These are phyloP conservation scores for Lottia scabra DNA, from an alignment of 2,888 invertebrate species.

Conservation along the genomic window DNA sequence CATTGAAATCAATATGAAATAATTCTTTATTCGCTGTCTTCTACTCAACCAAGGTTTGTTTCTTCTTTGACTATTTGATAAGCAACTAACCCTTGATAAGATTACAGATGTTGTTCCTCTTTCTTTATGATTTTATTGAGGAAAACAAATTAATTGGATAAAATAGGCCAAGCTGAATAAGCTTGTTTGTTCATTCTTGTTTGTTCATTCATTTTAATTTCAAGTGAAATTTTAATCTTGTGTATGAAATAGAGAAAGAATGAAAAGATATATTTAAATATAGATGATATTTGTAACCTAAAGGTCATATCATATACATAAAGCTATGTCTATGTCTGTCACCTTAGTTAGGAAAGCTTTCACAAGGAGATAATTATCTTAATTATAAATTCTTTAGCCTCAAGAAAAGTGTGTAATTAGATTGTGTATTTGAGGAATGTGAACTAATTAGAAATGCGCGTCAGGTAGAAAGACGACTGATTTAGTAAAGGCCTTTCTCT, in stretches of 20 bases:
- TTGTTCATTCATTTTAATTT: too few relatives aligned
- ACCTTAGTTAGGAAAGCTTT: conserved; percentile 7
- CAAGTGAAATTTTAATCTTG: too few relatives aligned
- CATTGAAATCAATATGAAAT: conserved; percentile 5
- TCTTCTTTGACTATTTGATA: neutral
- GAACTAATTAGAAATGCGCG: conserved; percentile 24
- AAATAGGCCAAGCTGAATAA: too few relatives aligned
- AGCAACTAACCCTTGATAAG: too few relatives aligned
- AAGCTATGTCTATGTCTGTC: neutral
- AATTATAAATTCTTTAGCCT: conserved; percentile 7
- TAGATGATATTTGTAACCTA: too few relatives aligned
- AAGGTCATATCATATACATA: neutral
- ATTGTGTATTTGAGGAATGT: conserved; percentile 7
- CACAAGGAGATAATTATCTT: conserved; percentile 5
- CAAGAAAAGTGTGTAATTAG: conserved; percentile 7
- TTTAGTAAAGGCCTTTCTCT: conserved; percentile 16
- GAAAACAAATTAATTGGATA: too few relatives aligned
- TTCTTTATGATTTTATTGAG: too few relatives aligned
- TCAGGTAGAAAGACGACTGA: conserved; percentile 19
- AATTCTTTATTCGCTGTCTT: neutral
- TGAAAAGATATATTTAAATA: too few relatives aligned
- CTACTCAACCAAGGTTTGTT: neutral
- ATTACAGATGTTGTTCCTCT: too few relatives aligned
- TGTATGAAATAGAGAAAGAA: too few relatives aligned
- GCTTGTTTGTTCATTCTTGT: too few relatives aligned